These are phyloP conservation scores for Tarsius wallacei DNA, from an alignment of 2,797 vertebrate genomes.

Conservation along the genomic window DNA sequence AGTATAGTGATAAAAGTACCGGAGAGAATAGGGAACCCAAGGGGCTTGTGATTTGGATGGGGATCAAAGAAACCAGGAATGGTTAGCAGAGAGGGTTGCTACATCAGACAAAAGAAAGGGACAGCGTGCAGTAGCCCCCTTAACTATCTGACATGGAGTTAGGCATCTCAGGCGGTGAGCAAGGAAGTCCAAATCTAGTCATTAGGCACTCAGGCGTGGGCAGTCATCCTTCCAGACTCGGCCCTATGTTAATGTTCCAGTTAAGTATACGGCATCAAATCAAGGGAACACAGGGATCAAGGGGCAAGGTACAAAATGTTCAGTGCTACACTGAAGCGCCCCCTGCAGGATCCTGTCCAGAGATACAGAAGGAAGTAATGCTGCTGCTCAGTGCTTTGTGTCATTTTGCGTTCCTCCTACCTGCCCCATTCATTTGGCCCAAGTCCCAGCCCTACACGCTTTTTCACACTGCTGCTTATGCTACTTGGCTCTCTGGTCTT, in stretches of 20 bases:
- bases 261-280: background rate
- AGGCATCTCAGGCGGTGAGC: background rate
- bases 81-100: background rate
- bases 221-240: background rate
- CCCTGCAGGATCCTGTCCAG: background rate
- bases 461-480: background rate
- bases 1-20: background rate
- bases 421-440: background rate
- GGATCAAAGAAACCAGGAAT: background rate
- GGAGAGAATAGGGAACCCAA: background rate
- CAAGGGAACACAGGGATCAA: background rate
- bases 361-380: background rate
- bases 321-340: background rate
- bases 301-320: background rate
- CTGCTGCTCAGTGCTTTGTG: background rate
- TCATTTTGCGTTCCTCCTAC: background rate
- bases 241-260: background rate
- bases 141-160: background rate
- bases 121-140: background rate
- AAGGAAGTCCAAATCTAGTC: background rate
- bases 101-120: background rate
- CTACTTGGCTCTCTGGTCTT: background rate
- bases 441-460: background rate
- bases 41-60: background rate
- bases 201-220: background rate